A percentile compares a stretch with the other conserved stretches of the same genome.
phyloP scores from a whole-genome alignment of 1,140 invertebrate genomes.

The Subanguina moxae region DNA sequence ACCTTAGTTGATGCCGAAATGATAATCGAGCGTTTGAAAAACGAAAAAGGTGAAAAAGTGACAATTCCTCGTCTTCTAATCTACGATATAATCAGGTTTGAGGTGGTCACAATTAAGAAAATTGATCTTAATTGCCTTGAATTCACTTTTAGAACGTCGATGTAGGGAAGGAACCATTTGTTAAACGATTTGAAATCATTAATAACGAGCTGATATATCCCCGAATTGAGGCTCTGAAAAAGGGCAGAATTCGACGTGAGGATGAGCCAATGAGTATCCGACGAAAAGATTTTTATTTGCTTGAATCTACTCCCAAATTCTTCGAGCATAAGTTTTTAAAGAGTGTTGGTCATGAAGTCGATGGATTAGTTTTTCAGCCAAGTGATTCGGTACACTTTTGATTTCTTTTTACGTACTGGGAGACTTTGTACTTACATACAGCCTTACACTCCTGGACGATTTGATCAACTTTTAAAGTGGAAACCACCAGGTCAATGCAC shows the following conservation, averaged over 20 bases:
- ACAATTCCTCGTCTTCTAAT: constrained; percentile 80
- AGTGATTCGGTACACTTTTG: constrained; percentile 65
- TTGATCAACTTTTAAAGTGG: constrained; percentile 88
- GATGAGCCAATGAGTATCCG: constrained; percentile 70
- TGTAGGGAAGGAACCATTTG: constrained; percentile 64
- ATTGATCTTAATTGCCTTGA: too few relatives aligned
- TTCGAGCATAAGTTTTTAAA: constrained; percentile 80
- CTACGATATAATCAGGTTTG: constrained; percentile 86
- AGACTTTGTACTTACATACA: constrained; percentile 60
- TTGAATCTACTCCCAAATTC: constrained; percentile 69
- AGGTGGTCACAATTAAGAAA: too few relatives aligned
- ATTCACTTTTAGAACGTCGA: not conserved
- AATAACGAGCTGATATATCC: constrained; percentile 68
- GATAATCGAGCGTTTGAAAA: constrained; percentile 79
- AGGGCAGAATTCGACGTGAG: constrained; percentile 66
- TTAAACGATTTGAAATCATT: constrained; percentile 73
- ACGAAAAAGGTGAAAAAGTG: not conserved
- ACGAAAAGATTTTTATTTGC: constrained; percentile 65
- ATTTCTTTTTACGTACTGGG: not conserved
- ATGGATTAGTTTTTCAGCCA: constrained; percentile 96
- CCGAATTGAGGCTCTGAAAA: constrained; percentile 71
- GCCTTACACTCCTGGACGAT: constrained; percentile 77
- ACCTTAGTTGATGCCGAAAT: constrained; percentile 91
- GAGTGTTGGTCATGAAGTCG: constrained; percentile 83
- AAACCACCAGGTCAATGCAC: constrained; percentile 88